Percentiles rank a stretch among this genome's conserved stretches.
Evolutionary conservation across 2,888 invertebrate species (phyloP).

Genomic region (Pterostichus madidus): DNA sequence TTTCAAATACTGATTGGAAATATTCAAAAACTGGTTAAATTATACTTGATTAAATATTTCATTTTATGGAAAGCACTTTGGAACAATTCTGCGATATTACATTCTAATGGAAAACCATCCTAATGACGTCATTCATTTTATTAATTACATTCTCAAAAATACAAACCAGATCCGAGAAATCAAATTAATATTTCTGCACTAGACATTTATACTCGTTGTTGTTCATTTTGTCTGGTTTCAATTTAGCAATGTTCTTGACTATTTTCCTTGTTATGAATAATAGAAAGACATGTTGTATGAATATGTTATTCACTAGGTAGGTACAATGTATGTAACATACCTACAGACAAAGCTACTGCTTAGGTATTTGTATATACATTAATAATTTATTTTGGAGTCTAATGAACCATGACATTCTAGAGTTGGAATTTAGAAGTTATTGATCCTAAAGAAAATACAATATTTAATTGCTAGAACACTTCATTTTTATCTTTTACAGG

Average conservation of each 20-base stretch:
- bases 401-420: no score
- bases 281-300: no score
- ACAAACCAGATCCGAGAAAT: neutral
- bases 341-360: neutral
- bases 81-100: constrained; percentile 31
- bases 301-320: neutral
- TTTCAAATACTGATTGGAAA: constrained; percentile 48
- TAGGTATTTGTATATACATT: neutral
- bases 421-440: no score
- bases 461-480: no score
- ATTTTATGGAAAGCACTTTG: constrained; percentile 9
- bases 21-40: constrained; percentile 47
- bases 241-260: no score
- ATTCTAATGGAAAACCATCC: constrained; percentile 30
- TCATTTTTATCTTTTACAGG: no score
- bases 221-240: no score
- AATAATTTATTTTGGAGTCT: neutral
- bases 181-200: neutral
- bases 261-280: no score
- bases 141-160: constrained; percentile 11
- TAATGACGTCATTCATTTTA: constrained; percentile 38
- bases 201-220: neutral
- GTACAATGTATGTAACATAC: neutral
- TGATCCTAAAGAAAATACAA: no score
- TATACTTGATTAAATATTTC: constrained; percentile 44